Conservation (phyloP, 1,140 invertebrate species). For the Eupristina koningsbergeri region DNA sequence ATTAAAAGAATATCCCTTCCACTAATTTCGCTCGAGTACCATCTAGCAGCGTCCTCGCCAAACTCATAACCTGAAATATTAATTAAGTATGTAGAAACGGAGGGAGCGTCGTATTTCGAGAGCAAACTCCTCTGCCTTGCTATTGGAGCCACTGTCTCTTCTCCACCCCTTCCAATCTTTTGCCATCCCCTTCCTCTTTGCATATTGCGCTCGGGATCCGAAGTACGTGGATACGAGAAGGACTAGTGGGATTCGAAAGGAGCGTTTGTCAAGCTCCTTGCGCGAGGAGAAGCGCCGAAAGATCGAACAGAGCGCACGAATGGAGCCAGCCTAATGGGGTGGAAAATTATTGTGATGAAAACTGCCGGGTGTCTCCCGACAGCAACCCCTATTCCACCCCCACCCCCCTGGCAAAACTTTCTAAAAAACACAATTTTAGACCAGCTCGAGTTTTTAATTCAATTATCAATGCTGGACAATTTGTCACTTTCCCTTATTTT, state of each 20-base stretch:
- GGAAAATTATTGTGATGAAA: constrained; percentile 72
- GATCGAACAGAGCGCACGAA: constrained; percentile 48
- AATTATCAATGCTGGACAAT: no score
- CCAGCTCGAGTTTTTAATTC: no score
- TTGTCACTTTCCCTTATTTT: no score
- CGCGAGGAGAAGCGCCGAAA: constrained; percentile 38
- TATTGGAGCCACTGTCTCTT: background rate
- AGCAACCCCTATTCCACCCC: background rate
- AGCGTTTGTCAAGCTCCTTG: constrained; percentile 65
- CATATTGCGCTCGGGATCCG: constrained; percentile 32
- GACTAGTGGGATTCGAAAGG: background rate
- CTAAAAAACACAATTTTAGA: background rate
- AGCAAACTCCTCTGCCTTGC: constrained; percentile 27
- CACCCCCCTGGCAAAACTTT: background rate
- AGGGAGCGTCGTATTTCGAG: constrained; percentile 20
- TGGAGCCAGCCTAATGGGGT: constrained; percentile 62
- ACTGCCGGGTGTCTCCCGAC: constrained; percentile 55
- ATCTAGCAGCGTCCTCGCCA: no score
- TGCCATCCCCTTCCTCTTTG: constrained; percentile 33
- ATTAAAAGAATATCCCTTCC: no score
- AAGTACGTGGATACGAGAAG: background rate
- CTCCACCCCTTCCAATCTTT: background rate
- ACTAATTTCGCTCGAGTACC: background rate
- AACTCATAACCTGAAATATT: no score
- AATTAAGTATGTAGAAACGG: background rate